Conservation (phyloP, 2,113 vertebrate species). For the Misgurnus anguillicaudatus region DNA sequence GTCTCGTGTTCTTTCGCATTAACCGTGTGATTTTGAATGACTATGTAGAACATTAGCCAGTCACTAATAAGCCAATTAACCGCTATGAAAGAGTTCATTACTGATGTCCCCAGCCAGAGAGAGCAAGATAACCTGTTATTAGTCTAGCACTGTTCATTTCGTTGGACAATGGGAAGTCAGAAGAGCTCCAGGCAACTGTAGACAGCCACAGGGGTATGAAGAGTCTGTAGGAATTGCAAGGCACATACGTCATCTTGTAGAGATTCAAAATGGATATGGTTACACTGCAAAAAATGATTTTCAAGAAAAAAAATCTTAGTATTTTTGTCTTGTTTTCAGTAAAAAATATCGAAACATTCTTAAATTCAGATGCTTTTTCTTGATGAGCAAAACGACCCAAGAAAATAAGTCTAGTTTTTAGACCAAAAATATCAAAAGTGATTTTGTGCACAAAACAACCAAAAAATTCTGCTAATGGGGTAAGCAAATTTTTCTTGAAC, state of each 20-base stretch:
- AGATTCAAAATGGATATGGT: background rate
- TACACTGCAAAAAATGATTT: too few relatives aligned
- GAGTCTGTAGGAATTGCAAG: background rate
- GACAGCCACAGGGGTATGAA: background rate
- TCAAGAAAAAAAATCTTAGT: too few relatives aligned
- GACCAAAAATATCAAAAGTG: too few relatives aligned
- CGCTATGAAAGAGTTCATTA: slow-evolving; percentile 44
- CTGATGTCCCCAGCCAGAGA: slow-evolving; percentile 35
- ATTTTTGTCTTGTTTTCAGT: too few relatives aligned
- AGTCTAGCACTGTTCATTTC: slow-evolving; percentile 19
- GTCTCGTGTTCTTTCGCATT: background rate
- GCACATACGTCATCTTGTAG: background rate
- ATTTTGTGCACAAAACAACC: too few relatives aligned
- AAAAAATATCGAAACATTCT: too few relatives aligned
- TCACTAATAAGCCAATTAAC: slow-evolving; percentile 43
- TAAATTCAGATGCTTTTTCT: too few relatives aligned
- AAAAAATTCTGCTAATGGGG: too few relatives aligned
- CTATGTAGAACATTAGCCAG: slow-evolving; percentile 10
- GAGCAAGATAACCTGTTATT: slow-evolving; percentile 51
- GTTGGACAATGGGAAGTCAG: background rate
- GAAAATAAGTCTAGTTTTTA: too few relatives aligned
- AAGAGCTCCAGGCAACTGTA: slow-evolving; percentile 12
- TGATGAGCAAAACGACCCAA: too few relatives aligned
- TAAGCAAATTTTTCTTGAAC: too few relatives aligned
- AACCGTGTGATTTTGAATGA: slow-evolving; percentile 5